Percentiles rank a stretch among this genome's conserved stretches.
These are phyloP conservation scores for Scaptomyza flava DNA, from an alignment of 2,888 invertebrate species.

Conservation along the genomic window DNA sequence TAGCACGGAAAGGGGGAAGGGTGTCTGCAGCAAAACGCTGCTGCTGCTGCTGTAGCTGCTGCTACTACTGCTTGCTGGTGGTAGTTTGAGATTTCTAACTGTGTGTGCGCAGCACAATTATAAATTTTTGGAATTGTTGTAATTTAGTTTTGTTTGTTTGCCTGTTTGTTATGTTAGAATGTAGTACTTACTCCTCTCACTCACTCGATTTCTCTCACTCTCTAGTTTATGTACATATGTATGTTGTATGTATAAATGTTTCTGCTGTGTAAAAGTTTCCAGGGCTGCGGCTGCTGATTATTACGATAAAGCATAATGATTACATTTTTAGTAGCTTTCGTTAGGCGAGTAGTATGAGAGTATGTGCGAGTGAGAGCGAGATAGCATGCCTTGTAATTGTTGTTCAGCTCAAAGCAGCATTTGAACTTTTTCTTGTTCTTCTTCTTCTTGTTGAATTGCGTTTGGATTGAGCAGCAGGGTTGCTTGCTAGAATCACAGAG, in stretches of 20 bases:
- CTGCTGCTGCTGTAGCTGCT: slow-evolving; percentile 19
- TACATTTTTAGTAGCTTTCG: slow-evolving; percentile 74
- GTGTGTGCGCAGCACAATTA: slow-evolving; percentile 73
- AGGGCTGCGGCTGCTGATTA: slow-evolving; percentile 73
- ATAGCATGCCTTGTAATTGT: slow-evolving; percentile 46
- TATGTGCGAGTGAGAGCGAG: slow-evolving; percentile 21
- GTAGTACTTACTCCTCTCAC: slow-evolving; percentile 42
- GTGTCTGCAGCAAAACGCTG: slow-evolving; percentile 36
- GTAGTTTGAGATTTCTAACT: slow-evolving; percentile 73
- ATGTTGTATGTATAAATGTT: slow-evolving; percentile 7
- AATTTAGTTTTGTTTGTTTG: slow-evolving; percentile 81
- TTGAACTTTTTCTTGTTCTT: slow-evolving; percentile 52
- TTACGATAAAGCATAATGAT: slow-evolving; percentile 79
- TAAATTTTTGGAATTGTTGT: slow-evolving; percentile 81
- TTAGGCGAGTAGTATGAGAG: slow-evolving; percentile 18
- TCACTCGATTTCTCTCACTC: slow-evolving; percentile 16
- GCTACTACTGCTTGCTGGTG: slow-evolving; percentile 46
- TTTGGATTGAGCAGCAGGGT: slow-evolving; percentile 38
- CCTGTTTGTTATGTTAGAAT: slow-evolving; percentile 70
- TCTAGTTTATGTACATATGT: not conserved
- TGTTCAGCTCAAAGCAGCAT: slow-evolving; percentile 56
- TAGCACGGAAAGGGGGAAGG: slow-evolving; percentile 15
- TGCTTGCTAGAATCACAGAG: slow-evolving; percentile 21
- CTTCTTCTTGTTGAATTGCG: slow-evolving; percentile 35
- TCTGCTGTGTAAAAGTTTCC: slow-evolving; percentile 53